phyloP scores from a whole-genome alignment of 2,797 vertebrate genomes.

The Decapterus maruadsi region DNA sequence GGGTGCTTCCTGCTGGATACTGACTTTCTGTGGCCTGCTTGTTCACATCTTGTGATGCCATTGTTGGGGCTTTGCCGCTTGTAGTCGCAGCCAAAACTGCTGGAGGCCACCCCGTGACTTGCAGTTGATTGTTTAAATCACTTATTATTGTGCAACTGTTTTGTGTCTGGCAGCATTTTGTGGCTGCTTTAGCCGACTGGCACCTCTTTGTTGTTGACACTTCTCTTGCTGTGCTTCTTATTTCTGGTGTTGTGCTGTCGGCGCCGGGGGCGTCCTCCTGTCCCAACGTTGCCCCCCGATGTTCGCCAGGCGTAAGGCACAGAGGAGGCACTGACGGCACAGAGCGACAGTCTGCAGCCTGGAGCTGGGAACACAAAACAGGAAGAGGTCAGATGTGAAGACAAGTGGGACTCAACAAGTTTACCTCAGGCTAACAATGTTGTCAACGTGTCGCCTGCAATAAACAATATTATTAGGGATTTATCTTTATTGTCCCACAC shows the following conservation, averaged over 20 bases:
- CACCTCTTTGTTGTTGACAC: conserved; percentile 15
- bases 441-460: not conserved
- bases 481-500: too few relatives aligned
- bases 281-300: conserved; percentile 48
- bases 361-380: conserved; percentile 35
- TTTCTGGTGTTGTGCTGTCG: conserved; percentile 33
- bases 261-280: conserved; percentile 52
- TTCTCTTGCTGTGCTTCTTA: conserved; percentile 39
- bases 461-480: too few relatives aligned
- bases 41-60: not conserved
- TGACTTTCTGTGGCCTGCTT: not conserved
- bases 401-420: not conserved
- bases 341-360: conserved; percentile 49
- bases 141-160: not conserved
- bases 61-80: conserved; percentile 5
- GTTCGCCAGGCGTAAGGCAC: conserved; percentile 71
- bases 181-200: conserved; percentile 19
- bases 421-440: not conserved
- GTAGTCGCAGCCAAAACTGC: conserved; percentile 6
- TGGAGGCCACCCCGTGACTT: conserved; percentile 33
- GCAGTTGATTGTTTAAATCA: conserved; percentile 22
- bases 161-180: conserved; percentile 11
- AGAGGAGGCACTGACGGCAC: conserved; percentile 56
- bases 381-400: not conserved
- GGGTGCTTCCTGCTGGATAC: not conserved